Base-by-base conservation (phyloP, 2,888 invertebrate genomes). In the Spicauda simplicius region DNA sequence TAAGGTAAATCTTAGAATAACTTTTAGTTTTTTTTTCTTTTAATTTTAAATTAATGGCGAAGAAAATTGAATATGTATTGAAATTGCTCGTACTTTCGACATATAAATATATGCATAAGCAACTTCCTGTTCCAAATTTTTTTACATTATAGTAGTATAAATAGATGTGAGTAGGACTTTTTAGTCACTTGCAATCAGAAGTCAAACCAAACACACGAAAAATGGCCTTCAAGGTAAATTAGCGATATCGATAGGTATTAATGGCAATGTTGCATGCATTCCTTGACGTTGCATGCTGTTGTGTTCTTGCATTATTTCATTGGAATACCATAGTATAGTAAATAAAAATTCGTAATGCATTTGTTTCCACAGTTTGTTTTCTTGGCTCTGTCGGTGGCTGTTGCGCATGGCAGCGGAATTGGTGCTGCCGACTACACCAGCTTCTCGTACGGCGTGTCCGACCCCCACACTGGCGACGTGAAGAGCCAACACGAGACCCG, bases 381-480 rank as follows among this genome's bases (percentile, higher is more conserved):
- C 59, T 82, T 91, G 75, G 90, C 92, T 78, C 77, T 91, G 70
- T 80, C 91, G 80, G 91, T 90, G 73, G 92, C 88, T 71, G 90
- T 87, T 75, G 91, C 84, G 80, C 82, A 37, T 2, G 63, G 73
- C 77, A 90, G 89, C 78, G 89, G 81, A 55, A 78, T 84, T 74
- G 86, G 86, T 75, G 90, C 87, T 50, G 80, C 79, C 2, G 84
- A 81, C 68, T 78, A 82, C 75, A 83, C 91, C 74, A 88, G 89
- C 76, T 94, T 88, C 84, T 91, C 91, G 0, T 94, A 94, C 74
- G 93, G 93, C 53, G 91, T 94, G 16, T 85, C 92, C 66, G 94
- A 94, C 76, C 87, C 89, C 20, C 76, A 90, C 74, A 94, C 94
- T 52, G 94, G 94, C 1, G 94, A 94, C 76, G 83, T 85, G 65